Conservation (phyloP, 2,113 vertebrate genomes). For the Heptranchias perlo region DNA sequence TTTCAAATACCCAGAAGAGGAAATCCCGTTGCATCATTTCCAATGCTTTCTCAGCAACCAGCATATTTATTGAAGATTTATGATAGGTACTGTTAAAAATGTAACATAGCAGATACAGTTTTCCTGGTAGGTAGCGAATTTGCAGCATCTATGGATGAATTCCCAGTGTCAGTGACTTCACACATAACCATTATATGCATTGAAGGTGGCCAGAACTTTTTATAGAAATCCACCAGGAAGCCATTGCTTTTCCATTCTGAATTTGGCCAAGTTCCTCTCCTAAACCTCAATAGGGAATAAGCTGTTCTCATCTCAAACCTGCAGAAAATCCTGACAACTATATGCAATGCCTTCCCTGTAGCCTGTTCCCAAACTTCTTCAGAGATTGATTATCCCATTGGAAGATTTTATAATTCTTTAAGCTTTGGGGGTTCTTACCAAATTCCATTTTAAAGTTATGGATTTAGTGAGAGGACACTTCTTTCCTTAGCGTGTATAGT, state of each 20-base stretch:
- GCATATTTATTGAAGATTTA: not conserved
- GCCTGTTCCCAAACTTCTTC: too few relatives aligned
- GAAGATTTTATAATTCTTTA: not conserved
- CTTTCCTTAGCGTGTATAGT: not conserved
- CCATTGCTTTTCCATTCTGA: constrained; percentile 13
- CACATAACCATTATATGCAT: not conserved
- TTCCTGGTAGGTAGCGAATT: not conserved
- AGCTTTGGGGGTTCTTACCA: not conserved
- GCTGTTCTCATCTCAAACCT: too few relatives aligned
- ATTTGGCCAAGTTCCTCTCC: not conserved
- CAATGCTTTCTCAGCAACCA: not conserved
- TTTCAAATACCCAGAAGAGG: not conserved
- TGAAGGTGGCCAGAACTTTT: too few relatives aligned
- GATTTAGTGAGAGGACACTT: not conserved
- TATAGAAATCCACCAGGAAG: constrained; percentile 4
- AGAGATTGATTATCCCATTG: too few relatives aligned
- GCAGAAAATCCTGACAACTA: not conserved
- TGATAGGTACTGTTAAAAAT: not conserved
- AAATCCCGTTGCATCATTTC: not conserved
- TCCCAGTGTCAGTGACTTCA: not conserved
- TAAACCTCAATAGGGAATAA: not conserved
- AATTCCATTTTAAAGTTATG: not conserved
- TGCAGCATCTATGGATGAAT: not conserved
- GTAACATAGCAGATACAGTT: not conserved
- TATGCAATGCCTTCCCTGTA: not conserved